phyloP scores from a whole-genome alignment of 2,888 invertebrate species.

The Stratiomys singularior region DNA sequence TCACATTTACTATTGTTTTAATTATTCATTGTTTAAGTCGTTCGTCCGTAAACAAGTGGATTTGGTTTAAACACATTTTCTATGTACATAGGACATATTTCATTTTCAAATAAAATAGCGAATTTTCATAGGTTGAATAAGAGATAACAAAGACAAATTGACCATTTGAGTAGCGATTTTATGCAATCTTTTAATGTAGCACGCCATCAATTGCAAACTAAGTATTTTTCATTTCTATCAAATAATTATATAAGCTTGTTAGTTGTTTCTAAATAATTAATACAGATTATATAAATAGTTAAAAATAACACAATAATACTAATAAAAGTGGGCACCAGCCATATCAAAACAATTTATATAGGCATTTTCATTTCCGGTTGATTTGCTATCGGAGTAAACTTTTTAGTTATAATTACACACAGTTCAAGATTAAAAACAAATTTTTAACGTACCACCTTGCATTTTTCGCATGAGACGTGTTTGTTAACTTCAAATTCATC shows the following conservation, averaged over 20 bases:
- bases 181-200: neutral
- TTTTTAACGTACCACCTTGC: no score
- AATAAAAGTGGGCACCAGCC: slow-evolving; percentile 13
- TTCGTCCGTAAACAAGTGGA: slow-evolving; percentile 10
- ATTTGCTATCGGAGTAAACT: no score
- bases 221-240: no score
- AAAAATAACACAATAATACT: slow-evolving; percentile 5
- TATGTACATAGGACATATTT: neutral
- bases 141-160: slow-evolving; percentile 6
- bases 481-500: neutral
- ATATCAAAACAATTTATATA: neutral
- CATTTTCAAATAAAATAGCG: slow-evolving; percentile 17
- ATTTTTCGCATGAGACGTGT: neutral
- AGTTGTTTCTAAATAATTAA: neutral
- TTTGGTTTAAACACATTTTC: slow-evolving; percentile 25
- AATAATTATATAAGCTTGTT: neutral
- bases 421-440: no score
- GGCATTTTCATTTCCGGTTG: neutral
- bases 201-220: neutral
- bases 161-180: neutral
- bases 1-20: slow-evolving; percentile 7
- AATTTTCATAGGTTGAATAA: neutral
- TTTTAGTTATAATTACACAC: no score
- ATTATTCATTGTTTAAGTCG: neutral
- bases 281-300: slow-evolving; percentile 1